A percentile compares a stretch with the other conserved stretches of the same genome.
phyloP scores from a whole-genome alignment of 2,888 invertebrate species.

The Gerris lacustris region DNA sequence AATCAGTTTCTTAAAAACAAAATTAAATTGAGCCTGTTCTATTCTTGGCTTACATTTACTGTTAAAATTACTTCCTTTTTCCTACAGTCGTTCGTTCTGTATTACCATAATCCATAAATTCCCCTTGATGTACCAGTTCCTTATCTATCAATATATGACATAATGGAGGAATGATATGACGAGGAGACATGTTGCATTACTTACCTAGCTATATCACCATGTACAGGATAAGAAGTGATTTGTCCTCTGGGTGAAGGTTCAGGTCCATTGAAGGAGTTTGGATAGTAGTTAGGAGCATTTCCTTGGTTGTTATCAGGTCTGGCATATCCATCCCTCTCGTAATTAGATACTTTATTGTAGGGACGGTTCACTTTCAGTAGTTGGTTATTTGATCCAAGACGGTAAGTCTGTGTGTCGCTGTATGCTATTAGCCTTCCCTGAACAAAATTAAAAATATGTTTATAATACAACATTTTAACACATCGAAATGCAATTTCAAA shows the following conservation, averaged over 20 bases:
- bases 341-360: background rate
- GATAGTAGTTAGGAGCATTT: background rate
- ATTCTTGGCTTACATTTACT: too few species aligned
- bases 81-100: too few species aligned
- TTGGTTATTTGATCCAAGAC: background rate
- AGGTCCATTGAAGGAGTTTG: slow-evolving; percentile 49
- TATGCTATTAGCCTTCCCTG: background rate
- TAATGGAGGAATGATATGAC: too few species aligned
- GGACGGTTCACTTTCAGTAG: background rate
- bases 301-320: background rate
- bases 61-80: too few species aligned
- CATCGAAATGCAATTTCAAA: too few species aligned
- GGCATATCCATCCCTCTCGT: background rate
- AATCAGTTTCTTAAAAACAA: too few species aligned
- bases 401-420: background rate
- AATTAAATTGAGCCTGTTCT: too few species aligned
- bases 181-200: slow-evolving; percentile 4
- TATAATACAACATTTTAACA: too few species aligned
- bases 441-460: background rate
- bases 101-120: too few species aligned
- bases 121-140: too few species aligned
- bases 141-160: too few species aligned
- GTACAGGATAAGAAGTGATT: slow-evolving; percentile 45
- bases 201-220: slow-evolving; percentile 59
- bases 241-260: slow-evolving; percentile 54